phyloP scores from a whole-genome alignment of 2,797 vertebrate species.

The Danio kyathit region DNA sequence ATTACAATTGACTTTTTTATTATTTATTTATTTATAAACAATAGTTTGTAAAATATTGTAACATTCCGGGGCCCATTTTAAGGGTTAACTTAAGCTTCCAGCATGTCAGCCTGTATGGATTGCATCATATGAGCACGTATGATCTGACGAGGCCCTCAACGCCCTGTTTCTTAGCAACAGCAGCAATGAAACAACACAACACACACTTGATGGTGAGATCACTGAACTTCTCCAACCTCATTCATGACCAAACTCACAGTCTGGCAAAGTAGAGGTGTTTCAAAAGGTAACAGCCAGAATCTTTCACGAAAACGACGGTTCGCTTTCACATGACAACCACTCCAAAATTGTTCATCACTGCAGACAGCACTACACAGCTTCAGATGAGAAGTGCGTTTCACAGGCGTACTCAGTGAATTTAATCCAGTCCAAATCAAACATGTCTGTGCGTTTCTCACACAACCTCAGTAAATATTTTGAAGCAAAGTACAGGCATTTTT shows the following conservation, averaged over 20 bases:
- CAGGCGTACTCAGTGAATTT: not conserved
- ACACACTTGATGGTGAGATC: constrained; percentile 61
- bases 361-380: not conserved
- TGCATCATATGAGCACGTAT: constrained; percentile 52
- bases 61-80: not conserved
- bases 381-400: not conserved
- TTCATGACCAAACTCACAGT: constrained; percentile 61
- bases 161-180: constrained; percentile 79
- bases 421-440: constrained; percentile 14
- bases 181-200: constrained; percentile 65
- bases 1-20: not conserved
- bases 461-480: constrained; percentile 3
- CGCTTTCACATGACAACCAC: not conserved
- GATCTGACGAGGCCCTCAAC: constrained; percentile 61
- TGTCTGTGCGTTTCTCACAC: not conserved
- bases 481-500: not conserved
- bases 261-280: constrained; percentile 18
- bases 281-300: not conserved
- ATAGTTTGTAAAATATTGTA: not conserved
- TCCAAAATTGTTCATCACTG: not conserved
- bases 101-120: constrained; percentile 62
- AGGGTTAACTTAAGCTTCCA: constrained; percentile 56
- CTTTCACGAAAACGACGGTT: not conserved
- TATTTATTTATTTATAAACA: not conserved
- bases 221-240: constrained; percentile 63